Evolutionary conservation across 2,797 vertebrate genomes (phyloP), one percentile per base, ranked within the genome.

Genomic region (Diplodus puntazzo): DNA sequence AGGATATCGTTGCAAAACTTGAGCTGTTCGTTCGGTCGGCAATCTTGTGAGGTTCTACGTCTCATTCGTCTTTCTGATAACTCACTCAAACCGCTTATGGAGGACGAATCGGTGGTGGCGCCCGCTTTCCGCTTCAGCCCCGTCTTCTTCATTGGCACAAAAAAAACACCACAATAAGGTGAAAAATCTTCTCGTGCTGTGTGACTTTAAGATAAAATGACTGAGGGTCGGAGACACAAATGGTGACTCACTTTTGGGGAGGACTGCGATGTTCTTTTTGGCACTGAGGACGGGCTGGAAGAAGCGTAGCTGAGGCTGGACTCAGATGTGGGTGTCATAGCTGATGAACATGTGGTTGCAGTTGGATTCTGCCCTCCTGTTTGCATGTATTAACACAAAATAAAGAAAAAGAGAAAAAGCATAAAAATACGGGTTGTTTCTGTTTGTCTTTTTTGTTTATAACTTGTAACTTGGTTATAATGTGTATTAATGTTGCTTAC

Each of bases 1-100:
- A 99, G 96, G 85, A 99, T 97, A 67, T 94, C 94, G 67, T 94
- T 95, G 65, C 98, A 99, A 92, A 96, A 95, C 69, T 95, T 96
- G 54, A 99, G 96, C 88, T 98, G 97, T 78, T 97, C 95, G 0
- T 93, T 95, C 61, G 96, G 94, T 58, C 93, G 89, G 72, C 95
- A 92, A 65, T 92, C 94, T 14, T 94, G 94, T 0, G 94, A 92
- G 0, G 95, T 96, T 81, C 97, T 96, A 16, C 92, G 83, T 66
- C 95, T 95, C 2, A 90, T 95, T 67, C 96, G 98, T 87, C 93
- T 92, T 75, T 97, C 96, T 0, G 89, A 0, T 85, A 94, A 96
- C 79, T 96, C 95, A 1, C 94, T 95, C 7, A 93, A 88, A 92
- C 94, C 94, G 67, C 93, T 95, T 0, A 94, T 93, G 0, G 96